Base-by-base conservation (phyloP, 2,113 vertebrate genomes). In the Candoia aspera region DNA sequence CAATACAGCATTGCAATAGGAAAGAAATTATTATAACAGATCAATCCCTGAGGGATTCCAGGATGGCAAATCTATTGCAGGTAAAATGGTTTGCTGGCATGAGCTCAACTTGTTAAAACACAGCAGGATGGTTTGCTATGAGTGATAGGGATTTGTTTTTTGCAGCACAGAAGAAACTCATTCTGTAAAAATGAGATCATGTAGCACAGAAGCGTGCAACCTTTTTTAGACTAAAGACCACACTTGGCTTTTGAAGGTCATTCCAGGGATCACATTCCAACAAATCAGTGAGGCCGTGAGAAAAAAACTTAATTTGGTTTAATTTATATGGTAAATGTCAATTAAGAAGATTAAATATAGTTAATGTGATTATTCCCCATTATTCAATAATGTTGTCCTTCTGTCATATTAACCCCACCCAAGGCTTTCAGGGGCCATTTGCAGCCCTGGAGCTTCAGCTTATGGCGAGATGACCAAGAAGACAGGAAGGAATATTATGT, bases 131-230 rank as follows among this genome's bases (percentile, higher is more conserved):
- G 24, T 1, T 62, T 11, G 62, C 59, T 86, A 0, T n/a, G 53
- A 89, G 54, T 17, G 87, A 62, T 84, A 84, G 53, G 46, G 37
- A 46, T 87, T 91, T 79, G 64, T 91, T 93, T 95, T 54, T 23
- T 54, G 0, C 0, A 42, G 17, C 85, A 53, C 46, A 79, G 49
- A 86, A 0, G 13, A 89, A 84, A 88, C 0, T 6, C 6, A 3
- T 0, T 0, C 79, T 1, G 54, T 64, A 29, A 92, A 94, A 93
- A 94, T 53, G 60, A 90, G 83, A 88, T 86, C 37, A 55, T 3
- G 23, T 26, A 23, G 11, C 73, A 42, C 73, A 42, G 33, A 79
- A 42, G 17, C 21, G 2, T 79, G 33, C 33, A 79, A 79, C 33
- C 73, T 42, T 79, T 79, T 79, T 79, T 42, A 79, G 33, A 79